phyloP scores from a whole-genome alignment of 2,888 invertebrate genomes.

The Yponomeuta evonymella region DNA sequence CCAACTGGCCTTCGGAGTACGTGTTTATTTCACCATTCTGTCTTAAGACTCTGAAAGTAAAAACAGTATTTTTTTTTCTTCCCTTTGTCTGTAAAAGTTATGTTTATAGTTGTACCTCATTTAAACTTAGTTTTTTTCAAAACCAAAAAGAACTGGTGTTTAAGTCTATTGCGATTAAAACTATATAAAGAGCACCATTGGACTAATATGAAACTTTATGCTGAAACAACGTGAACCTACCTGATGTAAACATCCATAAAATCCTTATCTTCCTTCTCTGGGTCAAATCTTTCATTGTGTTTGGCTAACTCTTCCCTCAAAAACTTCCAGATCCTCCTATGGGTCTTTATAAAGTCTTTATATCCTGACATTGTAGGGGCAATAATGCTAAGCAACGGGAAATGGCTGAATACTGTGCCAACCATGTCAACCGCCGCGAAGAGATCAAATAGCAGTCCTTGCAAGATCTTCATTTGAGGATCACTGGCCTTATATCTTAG shows the following conservation, averaged over 20 bases:
- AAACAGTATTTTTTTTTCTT: not conserved
- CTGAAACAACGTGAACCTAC: not conserved
- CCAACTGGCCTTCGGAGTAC: constrained; percentile 83
- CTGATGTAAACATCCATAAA: constrained; percentile 87
- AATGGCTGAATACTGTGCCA: constrained; percentile 86
- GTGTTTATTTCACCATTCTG: constrained; percentile 73
- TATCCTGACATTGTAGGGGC: constrained; percentile 88
- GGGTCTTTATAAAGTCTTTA: constrained; percentile 81
- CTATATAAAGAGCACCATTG: too few species aligned
- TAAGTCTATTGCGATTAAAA: too few species aligned
- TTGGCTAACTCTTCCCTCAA: constrained; percentile 81
- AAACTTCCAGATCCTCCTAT: constrained; percentile 83
- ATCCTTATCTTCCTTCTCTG: constrained; percentile 80
- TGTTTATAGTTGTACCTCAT: too few species aligned
- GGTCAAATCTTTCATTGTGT: constrained; percentile 79
- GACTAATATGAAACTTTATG: too few species aligned
- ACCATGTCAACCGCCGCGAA: constrained; percentile 88
- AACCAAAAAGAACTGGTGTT: too few species aligned
- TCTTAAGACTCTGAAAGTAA: constrained; percentile 69
- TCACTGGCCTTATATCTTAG: constrained; percentile 83
- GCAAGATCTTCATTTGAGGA: constrained; percentile 79
- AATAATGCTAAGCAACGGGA: constrained; percentile 81
- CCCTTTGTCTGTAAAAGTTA: not conserved
- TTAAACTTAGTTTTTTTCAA: too few species aligned
- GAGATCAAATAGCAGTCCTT: constrained; percentile 81